Percentiles rank a stretch among this genome's conserved stretches.
Conservation (phyloP, 2,888 invertebrate species). For the Scaptomyza polygonia region DNA sequence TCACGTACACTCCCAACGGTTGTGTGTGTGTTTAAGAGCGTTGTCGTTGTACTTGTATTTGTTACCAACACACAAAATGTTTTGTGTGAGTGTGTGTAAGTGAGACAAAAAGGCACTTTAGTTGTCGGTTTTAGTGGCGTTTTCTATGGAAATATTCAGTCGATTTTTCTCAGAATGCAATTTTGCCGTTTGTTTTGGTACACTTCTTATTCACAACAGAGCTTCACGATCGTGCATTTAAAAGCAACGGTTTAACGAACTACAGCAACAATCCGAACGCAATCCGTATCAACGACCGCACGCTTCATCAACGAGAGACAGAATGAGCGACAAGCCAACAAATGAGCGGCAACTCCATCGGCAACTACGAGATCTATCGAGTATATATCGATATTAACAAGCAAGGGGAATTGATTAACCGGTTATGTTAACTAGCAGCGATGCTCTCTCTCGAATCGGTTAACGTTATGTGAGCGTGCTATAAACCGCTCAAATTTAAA, state of each 20-base stretch:
- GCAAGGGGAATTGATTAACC: conserved; percentile 5
- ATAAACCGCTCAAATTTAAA: not conserved
- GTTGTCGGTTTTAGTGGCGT: conserved; percentile 41
- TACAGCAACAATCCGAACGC: conserved; percentile 3
- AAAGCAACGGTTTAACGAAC: conserved; percentile 34
- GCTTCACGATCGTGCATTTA: conserved; percentile 42
- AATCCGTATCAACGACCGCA: conserved; percentile 15
- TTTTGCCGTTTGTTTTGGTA: conserved; percentile 26
- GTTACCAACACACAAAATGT: conserved; percentile 55
- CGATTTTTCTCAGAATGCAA: conserved; percentile 1
- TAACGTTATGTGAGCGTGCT: not conserved
- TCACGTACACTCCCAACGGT: conserved; percentile 40
- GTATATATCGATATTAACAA: conserved; percentile 18
- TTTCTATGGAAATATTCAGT: not conserved
- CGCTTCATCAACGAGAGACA: conserved; percentile 35
- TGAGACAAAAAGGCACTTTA: conserved; percentile 42
- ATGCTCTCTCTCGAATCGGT: not conserved
- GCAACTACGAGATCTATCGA: not conserved
- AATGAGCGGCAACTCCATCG: conserved; percentile 33
- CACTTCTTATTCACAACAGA: conserved; percentile 32
- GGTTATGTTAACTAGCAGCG: conserved; percentile 6
- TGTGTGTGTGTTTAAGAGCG: conserved; percentile 25
- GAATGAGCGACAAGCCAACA: conserved; percentile 40
- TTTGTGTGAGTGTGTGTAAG: conserved; percentile 1
- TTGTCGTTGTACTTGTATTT: conserved; percentile 50